Evolutionary conservation across 1,140 invertebrate genomes (phyloP).

Genomic region (Chelonus insularis): DNA sequence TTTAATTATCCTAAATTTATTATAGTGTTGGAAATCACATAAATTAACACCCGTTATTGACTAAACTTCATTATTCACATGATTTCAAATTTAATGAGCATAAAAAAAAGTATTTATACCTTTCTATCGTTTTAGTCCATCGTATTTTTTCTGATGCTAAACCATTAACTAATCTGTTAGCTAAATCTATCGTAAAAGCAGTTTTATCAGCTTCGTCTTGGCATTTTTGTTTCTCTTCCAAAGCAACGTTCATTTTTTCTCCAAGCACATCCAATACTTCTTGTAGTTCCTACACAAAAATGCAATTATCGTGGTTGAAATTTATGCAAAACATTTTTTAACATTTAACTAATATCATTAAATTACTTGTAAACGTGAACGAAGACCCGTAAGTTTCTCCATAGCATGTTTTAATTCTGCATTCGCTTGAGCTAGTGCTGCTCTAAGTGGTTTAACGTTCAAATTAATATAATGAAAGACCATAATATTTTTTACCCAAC

Average conservation of each 20-base stretch:
- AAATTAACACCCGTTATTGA: no score
- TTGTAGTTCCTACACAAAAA: conserved; percentile 85
- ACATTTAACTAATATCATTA: no score
- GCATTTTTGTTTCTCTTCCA: conserved; percentile 84
- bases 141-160: conserved; percentile 89
- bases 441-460: conserved; percentile 88
- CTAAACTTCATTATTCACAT: no score
- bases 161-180: conserved; percentile 90
- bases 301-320: no score
- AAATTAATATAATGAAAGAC: conserved; percentile 91
- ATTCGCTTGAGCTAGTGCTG: conserved; percentile 81
- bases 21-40: no score
- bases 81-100: no score
- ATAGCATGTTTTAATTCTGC: conserved; percentile 79
- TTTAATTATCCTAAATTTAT: no score
- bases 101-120: conserved; percentile 42
- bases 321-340: no score
- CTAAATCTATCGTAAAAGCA: conserved; percentile 82
- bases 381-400: conserved; percentile 73
- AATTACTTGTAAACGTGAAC: conserved; percentile 64
- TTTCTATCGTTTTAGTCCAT: conserved; percentile 74
- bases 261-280: conserved; percentile 74
- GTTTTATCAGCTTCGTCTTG: conserved; percentile 85
- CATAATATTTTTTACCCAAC: conserved; percentile 93
- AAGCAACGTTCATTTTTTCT: conserved; percentile 81